Evolutionary conservation across 2,888 invertebrate species (phyloP), one percentile per base, ranked within the genome.

Genomic region (Pemphredon lugubris): DNA sequence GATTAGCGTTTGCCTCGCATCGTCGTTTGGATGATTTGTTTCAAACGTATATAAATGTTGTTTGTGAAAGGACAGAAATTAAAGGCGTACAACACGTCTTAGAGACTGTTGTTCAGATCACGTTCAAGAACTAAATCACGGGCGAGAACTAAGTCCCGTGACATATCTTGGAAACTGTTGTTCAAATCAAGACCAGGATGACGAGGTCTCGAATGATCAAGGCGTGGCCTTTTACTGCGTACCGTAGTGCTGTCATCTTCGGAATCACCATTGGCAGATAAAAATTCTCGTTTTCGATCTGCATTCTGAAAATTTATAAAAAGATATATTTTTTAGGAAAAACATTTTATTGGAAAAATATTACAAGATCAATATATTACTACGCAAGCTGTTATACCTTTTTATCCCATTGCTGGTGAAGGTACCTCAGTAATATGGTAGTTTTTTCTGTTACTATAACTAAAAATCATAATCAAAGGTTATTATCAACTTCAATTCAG

Each of bases 391-490:
- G 6, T 61, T 50, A 75, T 90, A 95, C 94, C 93, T 96, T 96
- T 91, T 97, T 97, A 88, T 98, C 97, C 96, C 97, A 98, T 90
- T 97, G 97, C 86, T 97, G 97, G 84, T 98, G 97, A 75, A 98
- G 92, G 90, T 97, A 98, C 91, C 98, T 94, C 85, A 98, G 91
- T 66, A 98, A 92, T 85, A 98, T 97, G 88, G 97, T 97, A 48
- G 97, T 96, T 91, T 97, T 98, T 90, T 98, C 98, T 87, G 97
- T 97, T 42, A 97, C 97, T 87, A 98, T 98, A 83, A 97, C 96
- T 95, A 92, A 73, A 94, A 93, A 85, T 55, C 66, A 34, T 47
- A 61, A 83, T 73, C 44, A 50, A 30, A 23, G 66, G 20, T 32
- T 3, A 3, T 20, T 37, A 6, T n/a, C 34, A 16, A 2, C 37